Base-by-base conservation (phyloP, 37 sponge, comb jelly and placozoan genomes). In the Theonella swinhoei region DNA sequence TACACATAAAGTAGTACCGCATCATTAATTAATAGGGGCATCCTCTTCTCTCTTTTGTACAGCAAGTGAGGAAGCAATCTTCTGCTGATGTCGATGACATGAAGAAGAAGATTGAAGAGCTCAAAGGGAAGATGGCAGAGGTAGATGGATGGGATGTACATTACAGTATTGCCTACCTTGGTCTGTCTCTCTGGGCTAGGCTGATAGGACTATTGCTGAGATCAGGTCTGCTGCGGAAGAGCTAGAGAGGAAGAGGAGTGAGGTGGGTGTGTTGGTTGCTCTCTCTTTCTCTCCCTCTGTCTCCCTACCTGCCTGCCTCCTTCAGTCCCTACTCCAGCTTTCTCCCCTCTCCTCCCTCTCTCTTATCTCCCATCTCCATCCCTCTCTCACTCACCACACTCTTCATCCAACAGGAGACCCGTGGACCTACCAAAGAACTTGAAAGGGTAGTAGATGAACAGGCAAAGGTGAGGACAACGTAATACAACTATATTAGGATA, bases 381-480 rank as follows among this genome's bases (percentile, higher is more conserved):
- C n/a, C n/a, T n/a, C n/a, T n/a, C n/a, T n/a, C n/a, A n/a, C n/a
- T n/a, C n/a, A n/a, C n/a, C n/a, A n/a, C n/a, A 38, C 35, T 36
- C 11, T 42, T 22, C 2, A 24, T n/a, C 29, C 1, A 20, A 40
- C 43, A 87, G 88, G 88, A 90, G 61, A 47, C 80, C 20, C 73
- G 73, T 11, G 90, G 90, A 19, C 81, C 90, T 47, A 70, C 85
- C 20, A 29, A 58, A 39, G 80, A 84, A 66, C 42, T 85, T 29
- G 90, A 90, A 62, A 80, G 80, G 70, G 72, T 25, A 67, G 76
- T 90, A 47, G 87, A 90, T 28, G 81, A 80, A 0, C 39, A 32
- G 22, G 87, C 90, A 17, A 90, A 80, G 85, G 90, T 89, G 34
- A 63, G 66, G 11, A 54, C 40, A 1, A 37, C 8, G 26, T 65